Evolutionary conservation across 1,140 invertebrate genomes (phyloP), one percentile per base, ranked within the genome.

Genomic region (Caenorhabditis inopinata): DNA sequence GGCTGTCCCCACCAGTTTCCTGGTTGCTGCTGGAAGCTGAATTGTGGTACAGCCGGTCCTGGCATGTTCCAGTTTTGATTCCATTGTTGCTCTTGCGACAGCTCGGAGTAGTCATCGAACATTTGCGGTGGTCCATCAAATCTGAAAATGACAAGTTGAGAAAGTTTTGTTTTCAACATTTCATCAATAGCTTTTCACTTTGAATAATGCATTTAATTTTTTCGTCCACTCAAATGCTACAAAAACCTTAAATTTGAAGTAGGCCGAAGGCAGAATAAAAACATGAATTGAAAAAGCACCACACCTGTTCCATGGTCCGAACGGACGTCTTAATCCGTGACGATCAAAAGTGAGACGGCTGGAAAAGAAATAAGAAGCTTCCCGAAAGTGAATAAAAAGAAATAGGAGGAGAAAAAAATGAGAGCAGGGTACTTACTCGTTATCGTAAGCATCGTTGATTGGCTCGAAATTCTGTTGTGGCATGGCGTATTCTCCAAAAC

Each of bases 401-500:
- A 7, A 21, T 51, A 1, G 11, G 3, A 46, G 14, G n/a, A 76
- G 9, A 58, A 74, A 29, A 29, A 62, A 68, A n/a, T n/a, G n/a
- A n/a, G n/a, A n/a, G n/a, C n/a, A n/a, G n/a, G n/a, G 42, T 25
- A 68, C 74, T 77, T 42, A 76, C 75, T 77, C 80, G 45, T 81
- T 29, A 73, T 78, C 75, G 27, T 49, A 47, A 23, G 29, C 46
- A 21, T 80, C 81, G 46, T 81, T 75, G 14, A 68, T 49, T 25
- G 73, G 76, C n/a, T 35, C 73, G 51, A 80, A 82, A 53, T 47
- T 35, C 32, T 76, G 77, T 12, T 79, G 35, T 35, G 81, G 81
- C 32, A 75, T 62, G 46, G 74, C 74, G 27, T 32, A 47, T 42
- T 82, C 81, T 9, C 81, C 81, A 21, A 82, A 82, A 35, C 81